Evolutionary conservation across 2,113 vertebrate species (phyloP).

Genomic region (Poicephalus gulielmi): DNA sequence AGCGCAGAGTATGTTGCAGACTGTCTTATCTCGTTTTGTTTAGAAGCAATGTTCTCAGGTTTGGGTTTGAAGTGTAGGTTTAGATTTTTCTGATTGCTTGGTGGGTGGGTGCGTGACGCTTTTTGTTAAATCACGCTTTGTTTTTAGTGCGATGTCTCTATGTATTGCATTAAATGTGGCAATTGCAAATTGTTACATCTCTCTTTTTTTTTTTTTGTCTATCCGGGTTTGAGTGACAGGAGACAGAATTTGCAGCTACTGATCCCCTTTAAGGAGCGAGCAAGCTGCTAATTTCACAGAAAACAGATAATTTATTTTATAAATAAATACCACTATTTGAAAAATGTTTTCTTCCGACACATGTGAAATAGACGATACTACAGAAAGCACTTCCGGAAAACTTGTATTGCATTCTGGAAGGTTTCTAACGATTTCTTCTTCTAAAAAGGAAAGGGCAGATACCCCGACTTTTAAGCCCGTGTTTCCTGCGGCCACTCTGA

Average conservation of each 20-base stretch:
- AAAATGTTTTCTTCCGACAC: neutral
- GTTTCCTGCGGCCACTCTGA: neutral
- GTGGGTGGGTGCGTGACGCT: rapidly evolving
- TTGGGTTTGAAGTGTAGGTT: neutral
- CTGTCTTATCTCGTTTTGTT: neutral
- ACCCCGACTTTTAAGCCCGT: neutral
- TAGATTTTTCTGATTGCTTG: neutral
- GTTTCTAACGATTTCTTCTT: neutral
- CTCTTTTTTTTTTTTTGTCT: neutral
- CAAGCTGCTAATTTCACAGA: neutral
- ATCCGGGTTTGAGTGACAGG: neutral
- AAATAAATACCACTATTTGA: neutral
- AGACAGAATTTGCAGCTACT: neutral
- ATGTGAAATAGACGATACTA: neutral
- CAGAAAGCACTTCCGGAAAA: neutral
- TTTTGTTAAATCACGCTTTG: neutral
- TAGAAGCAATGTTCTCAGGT: neutral
- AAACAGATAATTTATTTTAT: neutral
- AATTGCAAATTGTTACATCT: neutral
- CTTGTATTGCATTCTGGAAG: neutral
- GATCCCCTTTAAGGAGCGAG: neutral
- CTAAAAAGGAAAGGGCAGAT: neutral
- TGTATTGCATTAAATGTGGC: neutral
- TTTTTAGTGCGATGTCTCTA: neutral
- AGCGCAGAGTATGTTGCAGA: neutral